Evolutionary conservation across 1,140 invertebrate species (phyloP).

Genomic region (Gryon sp.): DNA sequence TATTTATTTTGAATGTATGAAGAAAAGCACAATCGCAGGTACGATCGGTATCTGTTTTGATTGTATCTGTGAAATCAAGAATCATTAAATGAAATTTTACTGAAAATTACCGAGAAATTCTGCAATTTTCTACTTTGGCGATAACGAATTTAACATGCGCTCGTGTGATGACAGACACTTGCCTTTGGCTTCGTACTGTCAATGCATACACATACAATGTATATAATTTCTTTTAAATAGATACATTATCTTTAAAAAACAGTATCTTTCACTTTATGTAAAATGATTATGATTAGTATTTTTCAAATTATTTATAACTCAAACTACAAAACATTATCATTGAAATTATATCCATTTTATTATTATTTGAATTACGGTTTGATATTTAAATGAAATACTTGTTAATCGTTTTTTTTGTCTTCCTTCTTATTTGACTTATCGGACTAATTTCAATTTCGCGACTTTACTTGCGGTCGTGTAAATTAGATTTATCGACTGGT

Average conservation of each 20-base stretch:
- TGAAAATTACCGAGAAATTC: constrained; percentile 14
- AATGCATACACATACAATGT: too few species aligned
- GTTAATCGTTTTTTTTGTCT: constrained; percentile 11
- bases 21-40: constrained; percentile 35
- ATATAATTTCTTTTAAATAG: too few species aligned
- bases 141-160: not conserved
- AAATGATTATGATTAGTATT: too few species aligned
- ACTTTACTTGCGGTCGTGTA: constrained; percentile 55
- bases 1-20: constrained; percentile 38
- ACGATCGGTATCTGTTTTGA: constrained; percentile 40
- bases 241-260: not conserved
- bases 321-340: too few species aligned
- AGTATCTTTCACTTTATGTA: too few species aligned
- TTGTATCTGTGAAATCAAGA: constrained; percentile 30
- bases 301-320: too few species aligned
- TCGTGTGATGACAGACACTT: too few species aligned
- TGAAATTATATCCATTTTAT: too few species aligned
- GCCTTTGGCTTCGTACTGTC: too few species aligned
- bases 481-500: constrained; percentile 58
- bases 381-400: too few species aligned
- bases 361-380: too few species aligned
- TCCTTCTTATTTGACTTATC: constrained; percentile 14
- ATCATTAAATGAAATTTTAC: constrained; percentile 42
- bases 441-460: constrained; percentile 54
- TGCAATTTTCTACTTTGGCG: not conserved